Evolutionary conservation across 2,113 vertebrate species (phyloP), one percentile per base, ranked within the genome.

Genomic region (Raja brachyura): DNA sequence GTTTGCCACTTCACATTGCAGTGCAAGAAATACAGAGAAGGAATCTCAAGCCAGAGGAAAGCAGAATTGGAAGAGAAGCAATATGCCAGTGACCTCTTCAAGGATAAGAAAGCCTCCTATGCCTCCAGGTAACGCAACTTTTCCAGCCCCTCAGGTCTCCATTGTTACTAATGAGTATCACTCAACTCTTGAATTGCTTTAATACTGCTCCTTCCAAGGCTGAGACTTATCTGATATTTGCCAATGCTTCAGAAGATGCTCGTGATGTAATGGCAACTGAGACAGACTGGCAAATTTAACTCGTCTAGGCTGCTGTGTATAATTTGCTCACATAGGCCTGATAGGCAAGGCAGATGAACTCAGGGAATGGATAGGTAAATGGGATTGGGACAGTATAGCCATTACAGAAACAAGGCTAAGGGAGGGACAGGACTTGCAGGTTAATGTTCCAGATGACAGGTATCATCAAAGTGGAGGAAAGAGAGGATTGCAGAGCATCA

Each of bases 21-120:
- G 97, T 97, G 96, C 94, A 97, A 97, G 95, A 96, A 95, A 93
- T 97, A 95, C 94, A 93, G 93, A 90, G 96, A 96, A 4, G 94
- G 93, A 94, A 94, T 97, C 93, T 48, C 95, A 0, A 94, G 94
- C 0, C 93, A 95, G 22, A 95, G 95, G 93, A 94, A 93, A 4
- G 93, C 93, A 0, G 70, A 90, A 77, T 94, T 97, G 94, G 94
- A 94, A 93, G 94, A 95, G 93, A 97, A 97, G 93, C 94, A 96
- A 90, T 95, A 94, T 0, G 97, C 97, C 95, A 97, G 96, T 0
- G 95, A 97, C 75, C 95, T 97, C 93, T 96, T 97, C 94, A 96
- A 95, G 93, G 96, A 93, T 94, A 97, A 97, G 94, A 97, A 97
- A 95, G 93, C 94, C 0, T 95, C 96, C 1, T 97, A 97, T 48